A percentile compares a stretch with the other conserved stretches of the same genome.
phyloP scores from a whole-genome alignment of 2,888 invertebrate species.

The Archaeoteleia sp. region DNA sequence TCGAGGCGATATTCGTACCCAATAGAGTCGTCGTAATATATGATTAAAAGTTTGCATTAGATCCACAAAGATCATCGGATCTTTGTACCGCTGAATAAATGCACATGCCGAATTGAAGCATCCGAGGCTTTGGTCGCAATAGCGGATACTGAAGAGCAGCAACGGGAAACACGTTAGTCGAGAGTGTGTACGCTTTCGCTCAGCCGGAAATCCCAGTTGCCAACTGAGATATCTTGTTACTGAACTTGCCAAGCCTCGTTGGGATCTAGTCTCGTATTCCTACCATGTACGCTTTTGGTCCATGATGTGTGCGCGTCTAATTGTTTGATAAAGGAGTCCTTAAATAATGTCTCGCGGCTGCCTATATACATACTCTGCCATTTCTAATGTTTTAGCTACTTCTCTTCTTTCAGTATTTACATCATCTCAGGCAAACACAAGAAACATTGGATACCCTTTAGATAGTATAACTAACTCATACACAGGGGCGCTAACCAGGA shows the following conservation, averaged over 20 bases:
- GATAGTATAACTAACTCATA: no score
- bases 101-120: slow-evolving; percentile 57
- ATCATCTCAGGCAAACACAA: no score
- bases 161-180: slow-evolving; percentile 24
- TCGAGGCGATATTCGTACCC: not conserved
- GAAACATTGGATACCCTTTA: no score
- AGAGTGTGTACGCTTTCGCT: slow-evolving; percentile 54
- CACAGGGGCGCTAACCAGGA: no score
- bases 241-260: slow-evolving; percentile 46
- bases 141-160: slow-evolving; percentile 20
- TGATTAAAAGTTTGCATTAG: slow-evolving; percentile 11
- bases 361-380: not conserved
- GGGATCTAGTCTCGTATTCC: slow-evolving; percentile 25
- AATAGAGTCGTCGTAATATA: not conserved
- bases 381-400: not conserved
- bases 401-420: not conserved
- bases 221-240: slow-evolving; percentile 60
- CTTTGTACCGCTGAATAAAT: slow-evolving; percentile 45
- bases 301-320: slow-evolving; percentile 15
- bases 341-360: slow-evolving; percentile 13
- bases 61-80: no score
- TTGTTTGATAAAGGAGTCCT: slow-evolving; percentile 23
- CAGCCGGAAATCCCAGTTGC: slow-evolving; percentile 59
- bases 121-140: slow-evolving; percentile 33
- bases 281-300: slow-evolving; percentile 16